These are phyloP conservation scores for Fukomys damarensis DNA, from an alignment of 2,113 vertebrate genomes.

Conservation along the genomic window DNA sequence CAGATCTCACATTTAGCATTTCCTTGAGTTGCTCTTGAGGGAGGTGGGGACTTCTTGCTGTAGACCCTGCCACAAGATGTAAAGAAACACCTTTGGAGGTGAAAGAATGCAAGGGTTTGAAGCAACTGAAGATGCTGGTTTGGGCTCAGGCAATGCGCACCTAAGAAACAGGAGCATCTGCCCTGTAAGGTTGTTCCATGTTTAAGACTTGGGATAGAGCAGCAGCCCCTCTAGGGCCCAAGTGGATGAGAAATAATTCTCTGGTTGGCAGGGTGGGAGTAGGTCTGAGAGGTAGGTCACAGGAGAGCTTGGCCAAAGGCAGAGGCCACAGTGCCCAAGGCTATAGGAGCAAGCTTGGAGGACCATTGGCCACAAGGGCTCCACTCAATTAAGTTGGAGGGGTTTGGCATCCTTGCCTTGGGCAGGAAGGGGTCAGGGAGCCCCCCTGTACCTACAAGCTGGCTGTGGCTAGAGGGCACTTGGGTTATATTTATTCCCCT, in stretches of 20 bases:
- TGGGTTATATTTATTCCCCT: neutral
- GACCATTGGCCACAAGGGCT: rapidly evolving
- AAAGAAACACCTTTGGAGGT: neutral
- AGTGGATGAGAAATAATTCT: neutral
- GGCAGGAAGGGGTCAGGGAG: neutral
- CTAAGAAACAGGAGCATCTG: neutral
- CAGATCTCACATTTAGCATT: neutral
- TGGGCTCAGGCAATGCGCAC: neutral
- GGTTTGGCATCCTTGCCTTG: rapidly evolving
- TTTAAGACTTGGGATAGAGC: neutral
- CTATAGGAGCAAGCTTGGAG: rapidly evolving
- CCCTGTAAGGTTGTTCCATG: too few species aligned
- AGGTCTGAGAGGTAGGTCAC: neutral
- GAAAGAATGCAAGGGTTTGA: neutral
- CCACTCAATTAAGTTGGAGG: neutral
- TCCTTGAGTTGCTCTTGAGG: neutral
- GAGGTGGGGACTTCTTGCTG: neutral
- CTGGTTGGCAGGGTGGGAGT: neutral
- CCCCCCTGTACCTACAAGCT: neutral
- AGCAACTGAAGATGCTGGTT: neutral
- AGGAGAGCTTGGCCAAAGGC: neutral
- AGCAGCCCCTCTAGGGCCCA: neutral
- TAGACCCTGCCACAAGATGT: neutral
- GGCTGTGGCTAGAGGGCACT: neutral
- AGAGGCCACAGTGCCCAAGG: rapidly evolving